Evolutionary conservation across 1,140 invertebrate species (phyloP).

Genomic region (Nasonia vitripennis): DNA sequence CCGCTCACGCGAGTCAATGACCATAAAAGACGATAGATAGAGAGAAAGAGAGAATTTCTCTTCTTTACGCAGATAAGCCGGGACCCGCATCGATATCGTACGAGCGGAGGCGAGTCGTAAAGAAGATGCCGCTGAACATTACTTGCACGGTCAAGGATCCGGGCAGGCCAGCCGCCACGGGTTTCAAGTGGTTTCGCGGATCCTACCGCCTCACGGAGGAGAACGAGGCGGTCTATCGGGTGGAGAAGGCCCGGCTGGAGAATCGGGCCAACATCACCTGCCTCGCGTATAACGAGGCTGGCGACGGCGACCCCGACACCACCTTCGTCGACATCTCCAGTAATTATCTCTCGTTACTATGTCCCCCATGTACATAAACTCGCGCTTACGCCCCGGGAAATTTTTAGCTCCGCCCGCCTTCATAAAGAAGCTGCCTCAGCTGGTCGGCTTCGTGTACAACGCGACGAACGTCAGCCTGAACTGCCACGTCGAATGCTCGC

Average conservation of each 20-base stretch:
- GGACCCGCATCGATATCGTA: constrained; percentile 83
- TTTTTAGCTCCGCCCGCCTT: constrained; percentile 86
- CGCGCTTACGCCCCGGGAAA: background rate
- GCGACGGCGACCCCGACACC: constrained; percentile 83
- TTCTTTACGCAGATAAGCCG: constrained; percentile 80
- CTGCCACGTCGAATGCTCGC: constrained; percentile 92
- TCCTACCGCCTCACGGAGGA: constrained; percentile 83
- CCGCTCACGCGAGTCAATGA: constrained; percentile 30
- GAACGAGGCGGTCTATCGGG: constrained; percentile 83
- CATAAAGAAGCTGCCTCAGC: constrained; percentile 87
- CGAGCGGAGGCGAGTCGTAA: constrained; percentile 85
- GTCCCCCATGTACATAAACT: no score
- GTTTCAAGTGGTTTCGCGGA: constrained; percentile 88
- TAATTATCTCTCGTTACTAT: constrained; percentile 72
- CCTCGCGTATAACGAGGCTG: constrained; percentile 87
- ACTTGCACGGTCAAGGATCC: constrained; percentile 88
- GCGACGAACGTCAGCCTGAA: constrained; percentile 85
- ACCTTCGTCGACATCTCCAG: constrained; percentile 86
- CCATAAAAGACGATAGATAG: constrained; percentile 28
- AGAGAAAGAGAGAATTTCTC: background rate
- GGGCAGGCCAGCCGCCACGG: constrained; percentile 85
- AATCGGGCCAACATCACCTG: constrained; percentile 92
- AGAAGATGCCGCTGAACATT: constrained; percentile 85
- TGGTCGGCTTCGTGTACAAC: constrained; percentile 86
- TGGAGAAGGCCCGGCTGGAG: constrained; percentile 87